These are phyloP conservation scores for Polyommatus icarus DNA, from an alignment of 2,888 invertebrate species.

Conservation along the genomic window DNA sequence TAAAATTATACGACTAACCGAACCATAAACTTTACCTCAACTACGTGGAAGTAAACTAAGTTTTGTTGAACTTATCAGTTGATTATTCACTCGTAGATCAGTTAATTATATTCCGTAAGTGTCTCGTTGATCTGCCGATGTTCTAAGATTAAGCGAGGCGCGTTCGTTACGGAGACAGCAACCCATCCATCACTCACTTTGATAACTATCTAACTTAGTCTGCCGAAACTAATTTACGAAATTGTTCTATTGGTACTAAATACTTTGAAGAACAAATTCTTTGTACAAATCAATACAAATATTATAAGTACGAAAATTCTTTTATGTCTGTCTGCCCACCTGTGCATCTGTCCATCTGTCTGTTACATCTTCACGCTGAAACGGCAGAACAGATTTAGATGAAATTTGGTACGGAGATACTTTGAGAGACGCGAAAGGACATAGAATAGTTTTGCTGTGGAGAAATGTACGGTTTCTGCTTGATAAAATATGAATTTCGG, in stretches of 20 bases:
- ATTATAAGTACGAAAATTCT: background rate
- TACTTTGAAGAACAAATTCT: background rate
- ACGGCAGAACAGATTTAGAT: background rate
- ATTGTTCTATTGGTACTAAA: background rate
- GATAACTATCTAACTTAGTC: conserved; percentile 16
- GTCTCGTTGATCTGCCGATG: conserved; percentile 11
- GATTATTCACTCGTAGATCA: conserved; percentile 1
- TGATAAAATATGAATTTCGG: too few relatives aligned
- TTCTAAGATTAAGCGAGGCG: background rate
- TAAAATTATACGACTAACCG: too few relatives aligned
- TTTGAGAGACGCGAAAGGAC: background rate
- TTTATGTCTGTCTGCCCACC: background rate
- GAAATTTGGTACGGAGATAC: background rate
- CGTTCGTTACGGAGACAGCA: conserved; percentile 5
- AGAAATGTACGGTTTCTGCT: too few relatives aligned
- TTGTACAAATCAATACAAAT: background rate
- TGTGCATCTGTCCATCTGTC: background rate
- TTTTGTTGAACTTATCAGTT: conserved; percentile 6
- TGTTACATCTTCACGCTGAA: background rate
- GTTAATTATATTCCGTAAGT: conserved; percentile 7
- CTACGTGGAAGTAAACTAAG: background rate
- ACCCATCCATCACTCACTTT: conserved; percentile 19
- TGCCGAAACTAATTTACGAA: conserved; percentile 8
- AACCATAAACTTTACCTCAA: background rate
- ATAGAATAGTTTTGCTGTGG: background rate